Base-by-base conservation (phyloP, 2,797 vertebrate genomes). In the Pyrrhura leucotis region DNA sequence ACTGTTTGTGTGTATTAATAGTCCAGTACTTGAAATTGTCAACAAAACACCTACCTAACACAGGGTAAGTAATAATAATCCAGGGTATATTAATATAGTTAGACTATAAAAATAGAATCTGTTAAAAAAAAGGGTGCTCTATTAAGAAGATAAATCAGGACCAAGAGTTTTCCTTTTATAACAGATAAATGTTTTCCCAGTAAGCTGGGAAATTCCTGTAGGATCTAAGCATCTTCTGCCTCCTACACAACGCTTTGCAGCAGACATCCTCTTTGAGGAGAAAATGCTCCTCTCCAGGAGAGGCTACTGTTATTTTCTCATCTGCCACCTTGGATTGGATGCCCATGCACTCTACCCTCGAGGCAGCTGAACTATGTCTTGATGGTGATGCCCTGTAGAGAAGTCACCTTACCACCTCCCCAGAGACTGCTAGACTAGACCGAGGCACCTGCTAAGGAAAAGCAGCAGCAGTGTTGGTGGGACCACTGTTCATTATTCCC, bases 111-210 rank as follows among this genome's bases (percentile, higher is more conserved):
- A 89, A 69, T 6, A 81, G 35, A 68, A 35, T 23, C 56, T 20
- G 8, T 19, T 4, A 11, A 33, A 51, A 53, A 54, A 45, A 75
- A 28, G 4, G 9, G 4, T 9, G 15, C 7, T 88, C 13, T 39
- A 1, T 72, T 73, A 31, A 73, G 44, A 77, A 11, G 23, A 62
- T 48, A 88, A 78, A 71, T 86, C 50, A 35, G 48, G 53, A 58
- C 14, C 54, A 51, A 80, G 37, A 84, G 7, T 84, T 94, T 91
- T 89, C 45, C 59, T 92, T 93, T 92, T 78, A 51, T 76, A 88
- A 39, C 39, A 66, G 56, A 73, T 50, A 76, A 88, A 45, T 2
- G 6, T 81, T 92, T 91, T 69, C 50, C 61, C 76, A 77, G 58
- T 37, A 26, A 80, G 58, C 45, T 58, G 48, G 81, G 75, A 91